These are phyloP conservation scores for Arctia plantaginis DNA, from an alignment of 2,888 invertebrate genomes.

Conservation along the genomic window DNA sequence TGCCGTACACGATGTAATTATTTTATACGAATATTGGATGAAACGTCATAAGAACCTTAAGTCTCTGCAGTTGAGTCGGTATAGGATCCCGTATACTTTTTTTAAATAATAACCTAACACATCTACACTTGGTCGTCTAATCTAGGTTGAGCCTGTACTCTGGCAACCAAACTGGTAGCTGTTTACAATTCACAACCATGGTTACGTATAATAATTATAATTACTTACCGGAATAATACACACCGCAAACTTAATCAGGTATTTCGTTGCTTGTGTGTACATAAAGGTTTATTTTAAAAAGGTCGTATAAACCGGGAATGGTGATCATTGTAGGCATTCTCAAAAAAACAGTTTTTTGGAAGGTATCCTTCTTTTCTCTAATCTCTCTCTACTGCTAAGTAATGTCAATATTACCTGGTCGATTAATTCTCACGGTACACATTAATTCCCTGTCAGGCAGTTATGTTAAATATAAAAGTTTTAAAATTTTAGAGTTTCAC, in stretches of 20 bases:
- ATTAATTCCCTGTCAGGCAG: not conserved
- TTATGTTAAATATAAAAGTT: not conserved
- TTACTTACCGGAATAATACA: no score
- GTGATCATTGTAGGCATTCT: no score
- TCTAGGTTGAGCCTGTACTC: not conserved
- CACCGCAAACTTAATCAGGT: no score
- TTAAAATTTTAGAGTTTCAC: not conserved
- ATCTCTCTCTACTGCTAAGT: no score
- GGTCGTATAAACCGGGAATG: no score
- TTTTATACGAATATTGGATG: conserved; percentile 31
- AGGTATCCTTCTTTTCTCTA: no score
- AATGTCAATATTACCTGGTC: no score
- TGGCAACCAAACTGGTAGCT: not conserved
- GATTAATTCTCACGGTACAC: no score
- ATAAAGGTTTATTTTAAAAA: no score
- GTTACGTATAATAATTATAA: no score
- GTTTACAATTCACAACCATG: no score
- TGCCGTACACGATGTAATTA: conserved; percentile 22
- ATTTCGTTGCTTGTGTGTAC: not conserved
- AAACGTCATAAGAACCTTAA: not conserved
- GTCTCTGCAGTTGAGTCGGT: not conserved
- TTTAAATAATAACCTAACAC: not conserved
- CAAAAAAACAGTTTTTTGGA: no score
- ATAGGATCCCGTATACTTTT: not conserved
- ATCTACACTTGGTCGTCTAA: not conserved